Percentiles rank a stretch among this genome's conserved stretches.
phyloP scores from a whole-genome alignment of 2,113 vertebrate species.

The Brachionichthys hirsutus region DNA sequence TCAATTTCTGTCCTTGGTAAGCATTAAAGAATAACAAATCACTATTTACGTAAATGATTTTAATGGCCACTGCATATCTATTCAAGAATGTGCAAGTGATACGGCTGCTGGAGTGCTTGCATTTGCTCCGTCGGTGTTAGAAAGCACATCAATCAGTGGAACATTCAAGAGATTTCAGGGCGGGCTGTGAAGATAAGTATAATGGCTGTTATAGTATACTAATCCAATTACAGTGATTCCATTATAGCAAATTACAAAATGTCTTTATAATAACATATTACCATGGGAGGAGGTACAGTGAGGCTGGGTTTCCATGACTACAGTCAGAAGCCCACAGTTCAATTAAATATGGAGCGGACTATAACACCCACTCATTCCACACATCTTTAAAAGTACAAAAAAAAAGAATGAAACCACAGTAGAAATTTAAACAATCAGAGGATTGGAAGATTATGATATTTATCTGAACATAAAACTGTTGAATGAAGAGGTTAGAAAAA shows the following conservation, averaged over 20 bases:
- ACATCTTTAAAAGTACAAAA: conserved; percentile 39
- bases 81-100: conserved; percentile 26
- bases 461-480: conserved; percentile 21
- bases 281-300: conserved; percentile 45
- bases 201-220: conserved; percentile 52
- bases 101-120: conserved; percentile 10
- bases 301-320: conserved; percentile 58
- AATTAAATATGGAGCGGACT: conserved; percentile 57
- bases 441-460: conserved; percentile 20
- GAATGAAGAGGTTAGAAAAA: conserved; percentile 32
- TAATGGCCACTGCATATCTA: conserved; percentile 23
- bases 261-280: conserved; percentile 60
- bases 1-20: not conserved
- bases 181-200: conserved; percentile 56
- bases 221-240: conserved; percentile 64
- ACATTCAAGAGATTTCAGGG: conserved; percentile 50
- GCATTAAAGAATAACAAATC: conserved; percentile 15
- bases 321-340: conserved; percentile 36
- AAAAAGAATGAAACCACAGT: conserved; percentile 19
- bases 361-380: conserved; percentile 51
- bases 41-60: conserved; percentile 28
- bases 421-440: conserved; percentile 17
- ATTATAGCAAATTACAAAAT: conserved; percentile 58
- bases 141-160: conserved; percentile 37
- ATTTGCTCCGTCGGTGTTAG: conserved; percentile 21